These are phyloP conservation scores for Drosophila nannoptera DNA, from an alignment of 1,140 invertebrate genomes.

Conservation along the genomic window DNA sequence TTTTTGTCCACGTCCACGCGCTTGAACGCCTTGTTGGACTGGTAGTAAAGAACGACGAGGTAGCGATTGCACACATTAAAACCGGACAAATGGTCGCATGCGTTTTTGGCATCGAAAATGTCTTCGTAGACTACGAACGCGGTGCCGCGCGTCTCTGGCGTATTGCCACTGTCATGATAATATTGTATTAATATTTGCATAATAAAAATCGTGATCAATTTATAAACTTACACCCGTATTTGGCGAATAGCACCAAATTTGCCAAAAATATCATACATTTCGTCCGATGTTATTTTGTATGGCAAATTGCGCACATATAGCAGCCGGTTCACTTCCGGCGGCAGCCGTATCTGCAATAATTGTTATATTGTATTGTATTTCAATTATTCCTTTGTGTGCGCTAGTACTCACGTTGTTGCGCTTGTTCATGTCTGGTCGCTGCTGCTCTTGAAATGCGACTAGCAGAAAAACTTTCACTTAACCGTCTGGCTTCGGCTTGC, in stretches of 20 bases:
- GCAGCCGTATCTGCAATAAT: slow-evolving; percentile 90
- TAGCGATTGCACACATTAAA: slow-evolving; percentile 99
- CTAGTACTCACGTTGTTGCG: slow-evolving; percentile 72
- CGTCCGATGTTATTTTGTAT: slow-evolving; percentile 99
- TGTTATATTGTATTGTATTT: slow-evolving; percentile 21
- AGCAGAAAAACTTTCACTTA: slow-evolving; percentile 64
- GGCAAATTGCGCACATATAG: slow-evolving; percentile 98
- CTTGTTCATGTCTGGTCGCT: slow-evolving; percentile 72
- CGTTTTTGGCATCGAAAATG: slow-evolving; percentile 99
- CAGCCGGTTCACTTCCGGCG: slow-evolving; percentile 99
- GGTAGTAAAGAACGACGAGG: slow-evolving; percentile 98
- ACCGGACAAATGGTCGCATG: slow-evolving; percentile 98
- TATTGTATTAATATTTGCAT: slow-evolving; percentile 16
- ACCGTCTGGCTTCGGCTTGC: slow-evolving; percentile 28
- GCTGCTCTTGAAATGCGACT: slow-evolving; percentile 58
- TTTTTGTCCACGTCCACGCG: slow-evolving; percentile 98
- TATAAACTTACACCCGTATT: slow-evolving; percentile 93
- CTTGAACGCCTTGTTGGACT: slow-evolving; percentile 96
- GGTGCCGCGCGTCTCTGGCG: slow-evolving; percentile 97
- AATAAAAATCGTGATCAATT: slow-evolving; percentile 18
- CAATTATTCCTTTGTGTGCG: slow-evolving; percentile 29
- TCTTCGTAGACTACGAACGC: slow-evolving; percentile 99
- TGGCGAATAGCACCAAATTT: slow-evolving; percentile 99
- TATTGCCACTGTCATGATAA: slow-evolving; percentile 89
- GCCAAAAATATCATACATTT: slow-evolving; percentile 99